These are phyloP conservation scores for Lemur catta DNA, from an alignment of 2,797 vertebrate genomes.

Conservation along the genomic window DNA sequence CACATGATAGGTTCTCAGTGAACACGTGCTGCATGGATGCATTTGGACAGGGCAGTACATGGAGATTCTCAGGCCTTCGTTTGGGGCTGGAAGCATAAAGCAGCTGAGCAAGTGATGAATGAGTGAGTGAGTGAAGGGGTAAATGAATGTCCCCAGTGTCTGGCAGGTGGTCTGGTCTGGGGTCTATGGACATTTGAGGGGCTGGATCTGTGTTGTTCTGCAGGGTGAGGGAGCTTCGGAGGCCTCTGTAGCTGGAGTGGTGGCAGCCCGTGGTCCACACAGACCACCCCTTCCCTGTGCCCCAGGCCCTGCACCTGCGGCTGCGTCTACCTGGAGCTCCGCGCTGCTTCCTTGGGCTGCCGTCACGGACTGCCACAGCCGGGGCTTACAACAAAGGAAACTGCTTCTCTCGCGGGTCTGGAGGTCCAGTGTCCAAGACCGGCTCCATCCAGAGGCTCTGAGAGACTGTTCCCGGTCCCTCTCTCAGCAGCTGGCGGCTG, in stretches of 20 bases:
- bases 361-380: fast-evolving
- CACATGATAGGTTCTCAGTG: fast-evolving
- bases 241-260: not conserved
- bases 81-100: not conserved
- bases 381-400: not conserved
- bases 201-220: not conserved
- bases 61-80: not conserved
- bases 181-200: not conserved
- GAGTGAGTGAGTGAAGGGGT: not conserved
- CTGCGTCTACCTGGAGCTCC: not conserved
- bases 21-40: not conserved
- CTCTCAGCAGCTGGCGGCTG: not conserved
- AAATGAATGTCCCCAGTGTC: not conserved
- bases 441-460: too few species aligned
- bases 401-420: fast-evolving
- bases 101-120: not conserved
- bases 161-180: not conserved
- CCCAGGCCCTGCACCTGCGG: not conserved
- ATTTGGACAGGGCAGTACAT: not conserved
- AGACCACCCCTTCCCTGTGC: too few species aligned
- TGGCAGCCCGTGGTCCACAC: fast-evolving
- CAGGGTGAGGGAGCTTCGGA: not conserved
- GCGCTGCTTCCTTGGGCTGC: fast-evolving
- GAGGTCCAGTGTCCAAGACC: too few species aligned
- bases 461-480: not conserved